Base-by-base conservation (phyloP, 2,888 invertebrate species). In the Abrostola tripartita region DNA sequence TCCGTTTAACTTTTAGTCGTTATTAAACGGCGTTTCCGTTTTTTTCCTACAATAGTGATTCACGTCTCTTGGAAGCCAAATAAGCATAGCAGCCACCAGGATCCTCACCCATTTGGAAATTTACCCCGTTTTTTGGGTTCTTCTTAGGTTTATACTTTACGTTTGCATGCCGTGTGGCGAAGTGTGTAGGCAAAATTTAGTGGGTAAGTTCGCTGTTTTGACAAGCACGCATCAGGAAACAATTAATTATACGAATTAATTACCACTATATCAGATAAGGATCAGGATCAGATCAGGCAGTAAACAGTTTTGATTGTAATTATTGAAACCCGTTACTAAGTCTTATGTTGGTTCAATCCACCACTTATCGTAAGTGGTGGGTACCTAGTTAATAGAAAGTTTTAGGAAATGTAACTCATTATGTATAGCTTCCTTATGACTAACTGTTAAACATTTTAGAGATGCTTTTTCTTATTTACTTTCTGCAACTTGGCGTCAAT, bases 221-320 rank as follows among this genome's bases (percentile, higher is more conserved):
- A 36, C 35, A 35, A 6, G 50, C 35, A 50, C 50, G 50, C 50
- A 36, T 50, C 50, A 36, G 50, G 50, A 50, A 50, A 50, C 10
- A 11, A 50, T 50, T 35, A 50, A 50, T 36, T 36, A 11, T 10
- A 50, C 35, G 10, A 50, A 50, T 50, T 36, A 50, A 50, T 10
- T 24, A n/a, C 36, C 11, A 36, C 36, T 50, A 24, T 50, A 40
- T 40, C 5, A 40, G 40, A 40, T 7, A 10, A 1, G 40, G 40
- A 9, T 4, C 1, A 9, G 7, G 7, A 9, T 1, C 1, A 5
- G 5, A 9, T 7, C 40, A 40, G 40, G 10, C 10, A 40, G 9
- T 40, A 9, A 40, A 47, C 24, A 47, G 47, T 35, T 47, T 47
- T 41, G 41, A 41, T 40, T 53, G 11, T 11, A 11, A 53, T 41